A percentile compares a stretch with the other conserved stretches of the same genome.
These are phyloP conservation scores for Distichodus sexfasciatus DNA, from an alignment of 2,797 vertebrate species.

Conservation along the genomic window DNA sequence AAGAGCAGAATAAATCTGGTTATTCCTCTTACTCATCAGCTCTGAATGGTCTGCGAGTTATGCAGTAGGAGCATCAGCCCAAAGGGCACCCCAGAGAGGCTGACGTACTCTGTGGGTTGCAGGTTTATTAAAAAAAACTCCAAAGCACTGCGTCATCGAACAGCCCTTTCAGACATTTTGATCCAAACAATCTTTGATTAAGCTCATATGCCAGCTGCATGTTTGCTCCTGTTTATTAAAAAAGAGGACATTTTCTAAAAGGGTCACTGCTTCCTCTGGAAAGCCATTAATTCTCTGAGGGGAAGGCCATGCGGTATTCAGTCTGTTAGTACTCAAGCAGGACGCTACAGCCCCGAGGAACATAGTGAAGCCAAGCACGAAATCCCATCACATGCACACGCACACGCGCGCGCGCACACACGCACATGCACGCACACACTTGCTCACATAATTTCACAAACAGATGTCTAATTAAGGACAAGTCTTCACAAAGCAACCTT, in stretches of 20 bases:
- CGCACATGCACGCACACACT: background rate
- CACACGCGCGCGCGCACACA: constrained; percentile 10
- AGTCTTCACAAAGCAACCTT: too few species aligned
- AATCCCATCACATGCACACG: constrained; percentile 23
- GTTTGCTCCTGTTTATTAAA: constrained; percentile 36
- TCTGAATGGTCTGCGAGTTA: background rate
- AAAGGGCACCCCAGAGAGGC: background rate
- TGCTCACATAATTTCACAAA: background rate
- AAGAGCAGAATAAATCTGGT: background rate
- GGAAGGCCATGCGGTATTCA: constrained; percentile 26
- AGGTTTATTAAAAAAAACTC: constrained; percentile 8
- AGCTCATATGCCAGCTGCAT: constrained; percentile 28
- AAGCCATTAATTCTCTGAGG: constrained; percentile 32
- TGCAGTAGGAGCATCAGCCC: background rate
- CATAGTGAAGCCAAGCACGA: background rate
- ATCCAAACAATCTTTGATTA: constrained; percentile 35
- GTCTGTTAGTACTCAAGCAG: constrained; percentile 25
- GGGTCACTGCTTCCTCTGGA: constrained; percentile 18
- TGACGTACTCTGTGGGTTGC: background rate
- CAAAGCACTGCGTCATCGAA: constrained; percentile 19
- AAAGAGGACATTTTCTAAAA: constrained; percentile 22
- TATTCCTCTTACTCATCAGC: background rate
- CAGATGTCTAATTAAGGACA: too few species aligned
- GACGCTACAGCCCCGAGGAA: constrained; percentile 22
- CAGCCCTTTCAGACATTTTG: constrained; percentile 10